Conservation (phyloP, 37 sponge, comb jelly and placozoan species). For the Chondrosia reniformis region DNA sequence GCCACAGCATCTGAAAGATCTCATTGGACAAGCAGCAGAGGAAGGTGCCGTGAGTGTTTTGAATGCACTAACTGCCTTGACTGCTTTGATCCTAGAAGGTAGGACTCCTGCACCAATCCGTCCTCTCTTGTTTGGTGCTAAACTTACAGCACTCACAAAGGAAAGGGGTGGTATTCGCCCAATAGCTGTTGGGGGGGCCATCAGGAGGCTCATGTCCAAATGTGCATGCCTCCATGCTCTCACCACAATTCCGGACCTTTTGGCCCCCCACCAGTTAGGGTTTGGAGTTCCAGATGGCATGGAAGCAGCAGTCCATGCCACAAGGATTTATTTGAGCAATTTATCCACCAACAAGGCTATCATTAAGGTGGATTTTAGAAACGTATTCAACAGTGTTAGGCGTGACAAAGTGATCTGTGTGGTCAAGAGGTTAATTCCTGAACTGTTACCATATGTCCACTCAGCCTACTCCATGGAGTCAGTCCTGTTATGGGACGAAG, state of each 20-base stretch:
- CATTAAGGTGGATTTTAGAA: neutral
- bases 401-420: neutral
- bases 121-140: neutral
- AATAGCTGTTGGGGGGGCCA: conserved; percentile 7
- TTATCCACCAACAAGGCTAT: neutral
- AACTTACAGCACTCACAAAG: neutral
- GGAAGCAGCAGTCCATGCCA: conserved; percentile 11
- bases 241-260: neutral
- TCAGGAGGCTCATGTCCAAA: conserved; percentile 4
- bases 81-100: neutral
- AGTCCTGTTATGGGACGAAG: neutral
- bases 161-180: conserved; percentile 4
- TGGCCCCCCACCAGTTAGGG: neutral
- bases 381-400: conserved; percentile 4
- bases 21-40: neutral
- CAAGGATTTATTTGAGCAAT: no score
- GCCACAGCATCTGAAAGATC: conserved; percentile 1
- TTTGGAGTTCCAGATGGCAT: neutral
- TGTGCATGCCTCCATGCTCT: neutral
- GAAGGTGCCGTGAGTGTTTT: neutral
- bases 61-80: conserved; percentile 3
- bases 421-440: neutral
- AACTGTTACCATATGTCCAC: conserved; percentile 1
- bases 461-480: neutral
- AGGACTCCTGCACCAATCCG: neutral